Conservation (phyloP, 2,113 vertebrate species). For the Meleagris gallopavo region DNA sequence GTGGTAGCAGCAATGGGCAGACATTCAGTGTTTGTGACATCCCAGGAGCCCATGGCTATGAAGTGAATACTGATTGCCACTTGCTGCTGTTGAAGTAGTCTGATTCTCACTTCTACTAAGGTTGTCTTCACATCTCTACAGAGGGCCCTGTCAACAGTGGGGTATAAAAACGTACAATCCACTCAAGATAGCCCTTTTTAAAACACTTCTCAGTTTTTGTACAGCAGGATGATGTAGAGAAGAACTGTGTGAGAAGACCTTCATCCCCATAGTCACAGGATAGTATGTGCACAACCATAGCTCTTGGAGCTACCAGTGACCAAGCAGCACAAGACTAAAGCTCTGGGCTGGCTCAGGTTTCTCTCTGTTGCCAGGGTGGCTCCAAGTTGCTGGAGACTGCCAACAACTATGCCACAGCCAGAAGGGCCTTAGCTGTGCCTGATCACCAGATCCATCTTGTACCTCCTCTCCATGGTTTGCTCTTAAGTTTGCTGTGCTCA, state of each 20-base stretch:
- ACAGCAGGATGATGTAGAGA: background rate
- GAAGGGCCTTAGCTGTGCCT: background rate
- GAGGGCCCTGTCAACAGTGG: background rate
- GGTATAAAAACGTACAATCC: background rate
- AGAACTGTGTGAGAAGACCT: background rate
- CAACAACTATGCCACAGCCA: background rate
- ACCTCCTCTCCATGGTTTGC: background rate
- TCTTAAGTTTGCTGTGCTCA: background rate
- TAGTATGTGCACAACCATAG: background rate
- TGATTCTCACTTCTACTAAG: fast-evolving
- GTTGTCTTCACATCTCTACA: background rate
- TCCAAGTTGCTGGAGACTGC: background rate
- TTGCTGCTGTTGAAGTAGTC: background rate
- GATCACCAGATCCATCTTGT: background rate
- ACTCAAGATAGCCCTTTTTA: background rate
- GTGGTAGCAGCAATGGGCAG: background rate
- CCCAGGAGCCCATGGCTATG: background rate
- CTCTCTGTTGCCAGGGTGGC: background rate
- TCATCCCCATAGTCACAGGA: background rate
- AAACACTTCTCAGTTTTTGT: background rate
- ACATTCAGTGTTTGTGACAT: background rate
- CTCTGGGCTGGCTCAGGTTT: background rate
- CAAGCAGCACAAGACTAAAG: background rate
- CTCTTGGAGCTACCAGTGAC: background rate
- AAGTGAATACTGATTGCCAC: background rate